Percentiles rank a stretch among this genome's conserved stretches.
These are phyloP conservation scores for Corella eumyota DNA, from an alignment of 23 tunicate genomes.

Conservation along the genomic window DNA sequence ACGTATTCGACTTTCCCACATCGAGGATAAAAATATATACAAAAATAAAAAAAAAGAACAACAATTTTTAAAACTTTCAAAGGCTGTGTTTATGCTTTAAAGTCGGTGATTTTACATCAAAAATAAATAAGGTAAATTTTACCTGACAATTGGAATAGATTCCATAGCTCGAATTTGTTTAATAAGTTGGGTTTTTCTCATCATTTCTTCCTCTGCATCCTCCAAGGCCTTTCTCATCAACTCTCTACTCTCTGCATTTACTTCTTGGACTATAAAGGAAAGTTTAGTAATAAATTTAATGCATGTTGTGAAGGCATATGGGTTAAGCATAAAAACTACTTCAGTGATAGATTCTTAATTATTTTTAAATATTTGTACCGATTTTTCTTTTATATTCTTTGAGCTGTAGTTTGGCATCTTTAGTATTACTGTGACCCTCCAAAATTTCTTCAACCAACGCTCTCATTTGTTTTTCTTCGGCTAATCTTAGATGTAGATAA, in stretches of 20 bases:
- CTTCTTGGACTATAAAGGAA: slow-evolving; percentile 51
- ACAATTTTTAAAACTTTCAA: too few relatives aligned
- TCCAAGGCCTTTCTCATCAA: slow-evolving; percentile 81
- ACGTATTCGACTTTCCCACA: too few relatives aligned
- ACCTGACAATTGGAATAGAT: slow-evolving; percentile 70
- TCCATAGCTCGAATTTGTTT: slow-evolving; percentile 83
- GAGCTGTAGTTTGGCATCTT: slow-evolving; percentile 33
- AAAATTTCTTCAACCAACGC: slow-evolving; percentile 55
- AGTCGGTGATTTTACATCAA: too few relatives aligned
- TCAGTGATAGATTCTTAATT: too few relatives aligned
- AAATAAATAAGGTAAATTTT: too few relatives aligned
- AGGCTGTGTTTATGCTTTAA: too few relatives aligned
- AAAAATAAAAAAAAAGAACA: too few relatives aligned
- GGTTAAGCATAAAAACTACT: too few relatives aligned
- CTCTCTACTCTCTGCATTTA: slow-evolving; percentile 75
- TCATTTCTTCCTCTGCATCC: slow-evolving; percentile 89
- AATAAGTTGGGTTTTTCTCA: slow-evolving; percentile 62
- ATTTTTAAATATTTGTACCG: slow-evolving; percentile 36
- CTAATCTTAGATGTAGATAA: slow-evolving; percentile 56
- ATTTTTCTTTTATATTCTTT: slow-evolving; percentile 58
- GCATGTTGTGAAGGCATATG: too few relatives aligned
- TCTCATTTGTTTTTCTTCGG: slow-evolving; percentile 86
- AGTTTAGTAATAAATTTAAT: too few relatives aligned
- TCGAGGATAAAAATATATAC: too few relatives aligned
- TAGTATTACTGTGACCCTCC: slow-evolving; percentile 51